Conservation (phyloP, 2,113 vertebrate species). For the Lycaon pictus region DNA sequence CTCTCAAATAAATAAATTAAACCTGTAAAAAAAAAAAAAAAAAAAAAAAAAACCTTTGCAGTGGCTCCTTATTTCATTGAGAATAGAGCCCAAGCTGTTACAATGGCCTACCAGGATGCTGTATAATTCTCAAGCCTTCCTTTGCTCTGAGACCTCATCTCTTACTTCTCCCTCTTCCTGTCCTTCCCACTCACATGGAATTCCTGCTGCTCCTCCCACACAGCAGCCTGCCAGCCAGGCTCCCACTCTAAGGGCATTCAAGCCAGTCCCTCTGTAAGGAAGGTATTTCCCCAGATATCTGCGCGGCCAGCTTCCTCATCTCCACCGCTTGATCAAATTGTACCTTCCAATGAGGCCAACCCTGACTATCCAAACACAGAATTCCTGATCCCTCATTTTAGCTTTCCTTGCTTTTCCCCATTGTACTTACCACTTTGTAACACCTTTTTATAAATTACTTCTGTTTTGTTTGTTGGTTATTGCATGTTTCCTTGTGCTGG, state of each 20-base stretch:
- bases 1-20: background rate
- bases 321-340: background rate
- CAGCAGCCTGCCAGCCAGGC: background rate
- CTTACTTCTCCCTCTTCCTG: background rate
- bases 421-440: background rate
- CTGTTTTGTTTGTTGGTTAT: background rate
- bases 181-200: background rate
- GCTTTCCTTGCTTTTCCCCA: background rate
- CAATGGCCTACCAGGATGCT: background rate
- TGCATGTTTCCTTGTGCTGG: background rate
- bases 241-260: background rate
- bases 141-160: background rate
- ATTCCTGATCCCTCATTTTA: background rate
- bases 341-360: background rate
- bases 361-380: background rate
- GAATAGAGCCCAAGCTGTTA: background rate
- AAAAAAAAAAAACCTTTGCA: background rate
- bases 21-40: background rate
- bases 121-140: background rate
- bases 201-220: background rate
- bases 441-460: background rate
- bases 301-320: background rate
- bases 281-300: background rate
- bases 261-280: background rate
- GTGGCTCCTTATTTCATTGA: background rate